Conservation (phyloP, 2,888 invertebrate genomes). For the Flexamia atlantica region DNA sequence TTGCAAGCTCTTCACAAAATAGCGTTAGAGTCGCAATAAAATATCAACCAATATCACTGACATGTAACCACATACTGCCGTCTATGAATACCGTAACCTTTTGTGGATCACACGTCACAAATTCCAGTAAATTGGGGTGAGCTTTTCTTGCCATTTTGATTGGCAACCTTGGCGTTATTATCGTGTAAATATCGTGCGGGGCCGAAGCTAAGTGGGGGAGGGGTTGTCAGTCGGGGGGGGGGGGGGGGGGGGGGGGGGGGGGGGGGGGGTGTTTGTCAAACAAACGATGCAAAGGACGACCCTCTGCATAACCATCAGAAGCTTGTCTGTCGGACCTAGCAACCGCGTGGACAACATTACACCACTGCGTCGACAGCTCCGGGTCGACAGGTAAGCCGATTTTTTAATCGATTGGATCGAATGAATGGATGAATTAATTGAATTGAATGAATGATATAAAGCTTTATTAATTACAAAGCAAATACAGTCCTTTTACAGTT, state of each 20-base stretch:
- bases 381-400: background rate
- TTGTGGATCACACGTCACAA: too few relatives aligned
- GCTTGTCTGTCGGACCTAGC: background rate
- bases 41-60: too few relatives aligned
- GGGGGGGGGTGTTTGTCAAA: slow-evolving; percentile 14
- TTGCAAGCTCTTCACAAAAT: too few relatives aligned
- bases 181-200: slow-evolving; percentile 21
- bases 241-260: background rate
- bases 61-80: too few relatives aligned
- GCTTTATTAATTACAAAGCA: too few relatives aligned
- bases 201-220: background rate
- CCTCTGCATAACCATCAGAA: slow-evolving; percentile 6
- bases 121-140: background rate
- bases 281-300: slow-evolving; percentile 1
- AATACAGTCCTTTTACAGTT: too few relatives aligned
- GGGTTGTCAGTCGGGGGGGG: background rate
- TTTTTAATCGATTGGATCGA: too few relatives aligned
- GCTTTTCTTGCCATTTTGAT: background rate
- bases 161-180: slow-evolving; percentile 32
- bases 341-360: background rate
- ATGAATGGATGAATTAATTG: too few relatives aligned
- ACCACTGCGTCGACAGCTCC: background rate
- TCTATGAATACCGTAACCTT: too few relatives aligned
- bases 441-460: too few relatives aligned
- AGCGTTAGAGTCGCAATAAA: too few relatives aligned